Percentiles rank a stretch among this genome's conserved stretches.
These are phyloP conservation scores for Cephalopholis sonnerati DNA, from an alignment of 2,113 vertebrate species.

Conservation along the genomic window DNA sequence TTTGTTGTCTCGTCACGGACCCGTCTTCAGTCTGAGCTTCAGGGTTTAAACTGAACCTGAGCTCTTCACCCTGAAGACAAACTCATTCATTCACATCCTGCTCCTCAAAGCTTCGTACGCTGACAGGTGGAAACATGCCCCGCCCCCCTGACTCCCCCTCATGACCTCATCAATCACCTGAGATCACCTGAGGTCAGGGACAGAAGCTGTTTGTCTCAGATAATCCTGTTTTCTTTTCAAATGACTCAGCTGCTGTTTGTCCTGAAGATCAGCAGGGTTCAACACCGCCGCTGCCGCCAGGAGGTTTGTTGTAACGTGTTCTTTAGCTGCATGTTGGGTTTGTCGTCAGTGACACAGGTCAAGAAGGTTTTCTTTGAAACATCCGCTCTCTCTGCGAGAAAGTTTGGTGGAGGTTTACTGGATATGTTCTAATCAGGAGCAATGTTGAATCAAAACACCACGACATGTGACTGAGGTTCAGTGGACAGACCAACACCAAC, in stretches of 20 bases:
- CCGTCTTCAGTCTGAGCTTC: background rate
- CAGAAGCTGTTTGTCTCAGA: background rate
- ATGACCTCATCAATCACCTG: constrained; percentile 32
- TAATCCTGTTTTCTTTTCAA: background rate
- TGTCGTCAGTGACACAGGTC: too few species aligned
- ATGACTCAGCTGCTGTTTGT: background rate
- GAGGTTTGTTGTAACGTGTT: background rate
- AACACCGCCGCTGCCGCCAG: too few species aligned
- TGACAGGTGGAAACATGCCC: constrained; percentile 22
- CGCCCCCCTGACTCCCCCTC: background rate
- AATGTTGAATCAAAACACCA: too few species aligned
- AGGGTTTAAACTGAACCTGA: background rate
- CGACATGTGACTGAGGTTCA: too few species aligned
- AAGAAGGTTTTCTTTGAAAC: too few species aligned
- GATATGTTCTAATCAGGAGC: too few species aligned
- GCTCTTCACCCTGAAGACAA: background rate
- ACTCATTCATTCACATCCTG: background rate
- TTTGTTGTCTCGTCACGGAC: background rate
- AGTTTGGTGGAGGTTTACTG: background rate
- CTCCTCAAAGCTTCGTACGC: background rate
- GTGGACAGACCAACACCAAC: too few species aligned
- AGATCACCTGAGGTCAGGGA: too few species aligned
- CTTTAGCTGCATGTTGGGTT: background rate
- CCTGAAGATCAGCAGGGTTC: background rate
- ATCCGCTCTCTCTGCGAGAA: too few species aligned